Base-by-base conservation (phyloP, 1,140 invertebrate genomes). In the Brachionus calyciflorus region DNA sequence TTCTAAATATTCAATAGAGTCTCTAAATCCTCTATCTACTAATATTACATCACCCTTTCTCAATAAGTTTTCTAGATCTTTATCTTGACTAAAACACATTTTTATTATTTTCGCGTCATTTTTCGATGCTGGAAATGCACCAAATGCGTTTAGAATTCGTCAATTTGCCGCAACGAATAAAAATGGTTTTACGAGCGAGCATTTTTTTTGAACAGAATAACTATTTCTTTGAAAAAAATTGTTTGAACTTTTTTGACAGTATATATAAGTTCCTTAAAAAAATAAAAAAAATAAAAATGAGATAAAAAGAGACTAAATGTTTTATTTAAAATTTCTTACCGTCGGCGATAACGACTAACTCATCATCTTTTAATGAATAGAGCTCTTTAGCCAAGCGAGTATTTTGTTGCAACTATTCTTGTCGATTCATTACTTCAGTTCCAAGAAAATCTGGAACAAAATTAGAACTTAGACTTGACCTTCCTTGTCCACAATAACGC, bases 11-110 rank as follows among this genome's bases (percentile, higher is more conserved):
- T 57, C 53, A 28, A 33, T 33, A 26, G 53, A 55, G 28, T 55
- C 53, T 14, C 53, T 24, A 30, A 55, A 55, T 9, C 53, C 53
- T 57, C 53, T 57, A 57, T 57, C 53, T 28, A 26, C 53, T 14
- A 57, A 12, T 12, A 57, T 57, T 57, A 57, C 53, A 57, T 57
- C 53, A 30, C 53, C 53, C n/a, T 28, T 30, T 57, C 26, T 26
- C n/a, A 57, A n/a, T n/a, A 57, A 12, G 30, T 57, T 30, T 4
- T 57, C 53, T 12, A 57, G 30, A 28, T 24, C n/a, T 57, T 26
- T 30, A 30, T 57, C 26, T 28, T 28, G 10, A 14, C n/a, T 57
- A 57, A 57, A 57, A 28, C 53, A 57, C 0, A 10, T 57, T 26
- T 57, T 30, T 28, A 57, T 33, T 6, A 57, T 57, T 33, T 57